Evolutionary conservation across 2,888 invertebrate genomes (phyloP).

Genomic region (Drosophila emarginata): DNA sequence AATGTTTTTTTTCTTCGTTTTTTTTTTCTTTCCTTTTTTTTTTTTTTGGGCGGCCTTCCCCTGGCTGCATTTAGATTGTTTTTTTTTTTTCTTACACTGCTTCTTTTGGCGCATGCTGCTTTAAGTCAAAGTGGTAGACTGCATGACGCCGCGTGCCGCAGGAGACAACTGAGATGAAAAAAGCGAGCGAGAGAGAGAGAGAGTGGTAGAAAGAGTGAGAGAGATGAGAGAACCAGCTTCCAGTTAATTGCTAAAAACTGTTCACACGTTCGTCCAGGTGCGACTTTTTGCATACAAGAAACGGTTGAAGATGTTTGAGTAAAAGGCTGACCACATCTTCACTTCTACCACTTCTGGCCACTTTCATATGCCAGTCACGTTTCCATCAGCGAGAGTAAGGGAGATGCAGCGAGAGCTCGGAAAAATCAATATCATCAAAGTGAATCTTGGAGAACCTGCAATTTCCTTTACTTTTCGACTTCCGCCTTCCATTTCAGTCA

Average conservation of each 20-base stretch:
- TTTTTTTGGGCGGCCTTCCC: conserved; percentile 38
- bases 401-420: conserved; percentile 41
- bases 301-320: conserved; percentile 15
- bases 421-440: conserved; percentile 79
- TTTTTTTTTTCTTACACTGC: conserved; percentile 24
- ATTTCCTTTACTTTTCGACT: conserved; percentile 40
- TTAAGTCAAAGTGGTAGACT: conserved; percentile 61
- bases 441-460: conserved; percentile 31
- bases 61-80: conserved; percentile 76
- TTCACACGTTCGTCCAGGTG: conserved; percentile 69
- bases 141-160: conserved; percentile 70
- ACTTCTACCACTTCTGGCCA: conserved; percentile 3
- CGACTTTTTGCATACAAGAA: conserved; percentile 66
- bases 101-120: conserved; percentile 61
- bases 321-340: conserved; percentile 43
- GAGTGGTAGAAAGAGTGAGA: neutral
- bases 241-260: conserved; percentile 77
- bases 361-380: conserved; percentile 63
- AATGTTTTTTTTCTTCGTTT: conserved; percentile 82
- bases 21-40: conserved; percentile 61
- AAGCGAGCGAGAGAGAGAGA: neutral
- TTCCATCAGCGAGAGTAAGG: conserved; percentile 58
- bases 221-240: conserved; percentile 24
- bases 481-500: conserved; percentile 52
- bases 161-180: neutral